Evolutionary conservation across 2,888 invertebrate species (phyloP), one percentile per base, ranked within the genome.

Genomic region (Drosophila tripunctata): DNA sequence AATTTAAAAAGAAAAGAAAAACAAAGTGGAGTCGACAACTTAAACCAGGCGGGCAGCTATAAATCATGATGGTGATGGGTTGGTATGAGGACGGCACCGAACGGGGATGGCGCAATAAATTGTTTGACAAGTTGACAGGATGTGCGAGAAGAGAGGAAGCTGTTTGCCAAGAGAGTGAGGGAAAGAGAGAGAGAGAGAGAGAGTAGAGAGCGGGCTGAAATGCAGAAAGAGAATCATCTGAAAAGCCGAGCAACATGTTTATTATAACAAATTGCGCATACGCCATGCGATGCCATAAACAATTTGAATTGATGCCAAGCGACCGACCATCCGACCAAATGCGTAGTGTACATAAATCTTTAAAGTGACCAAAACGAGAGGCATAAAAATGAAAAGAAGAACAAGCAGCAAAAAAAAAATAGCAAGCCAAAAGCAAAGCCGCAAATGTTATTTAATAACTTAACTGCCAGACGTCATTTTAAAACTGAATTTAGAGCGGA

Each of bases 191-290:
- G n/a, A n/a, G 15, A 8, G 40, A 12, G n/a, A 12, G 31, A 12
- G 45, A 10, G n/a, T 4, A 12, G 10, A 5, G n/a, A n/a, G 27
- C 10, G 27, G 27, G 22, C 7, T 22, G 3, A 36, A 31, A 22
- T 33, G 47, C 27, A 27, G 31, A 17, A 22, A 14, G n/a, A 21
- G 15, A 47, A 17, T 31, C 30, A 22, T 44, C 67, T 54, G 73
- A 68, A 68, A 69, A 66, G 75, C 55, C 63, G 66, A 68, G 82
- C 85, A 82, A 82, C 85, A 85, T 81, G 81, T 85, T 81, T 81
- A 81, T 82, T 81, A 85, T 85, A 85, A 85, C 79, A 85, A 85
- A 82, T 82, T 85, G 80, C 82, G 77, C 72, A 82, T 82, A 82
- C 81, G 75, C 85, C 85, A 82, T 82, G 77, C 79, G 82, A 75